These are phyloP conservation scores for Axea sp. DNA, from an alignment of 2,888 invertebrate species.

Conservation along the genomic window DNA sequence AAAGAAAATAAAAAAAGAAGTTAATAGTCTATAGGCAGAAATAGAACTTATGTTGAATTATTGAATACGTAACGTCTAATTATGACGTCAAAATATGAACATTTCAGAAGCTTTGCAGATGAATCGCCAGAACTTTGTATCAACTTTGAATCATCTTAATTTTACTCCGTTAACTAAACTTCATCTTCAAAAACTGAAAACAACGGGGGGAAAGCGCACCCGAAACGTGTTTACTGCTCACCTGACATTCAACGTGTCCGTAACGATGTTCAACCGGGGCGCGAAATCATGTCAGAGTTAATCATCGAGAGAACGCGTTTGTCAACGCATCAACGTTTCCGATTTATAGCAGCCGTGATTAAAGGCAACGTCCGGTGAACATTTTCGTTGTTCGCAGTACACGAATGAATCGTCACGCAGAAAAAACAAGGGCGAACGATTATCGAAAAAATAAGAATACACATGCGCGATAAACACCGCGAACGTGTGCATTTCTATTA, in stretches of 20 bases:
- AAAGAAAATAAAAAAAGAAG: too few species aligned
- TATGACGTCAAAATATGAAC: background rate
- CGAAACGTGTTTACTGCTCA: constrained; percentile 9
- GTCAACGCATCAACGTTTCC: background rate
- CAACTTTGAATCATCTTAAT: too few species aligned
- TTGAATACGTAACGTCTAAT: background rate
- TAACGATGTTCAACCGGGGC: background rate
- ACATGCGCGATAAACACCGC: constrained; percentile 30
- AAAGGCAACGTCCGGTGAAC: constrained; percentile 40
- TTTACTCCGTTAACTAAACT: too few species aligned
- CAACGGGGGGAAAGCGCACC: background rate
- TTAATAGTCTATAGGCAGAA: too few species aligned
- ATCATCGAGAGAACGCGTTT: background rate
- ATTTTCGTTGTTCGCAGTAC: constrained; percentile 35
- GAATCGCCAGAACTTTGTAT: too few species aligned
- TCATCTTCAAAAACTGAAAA: background rate
- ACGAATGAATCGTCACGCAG: constrained; percentile 31
- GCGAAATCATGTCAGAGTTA: background rate
- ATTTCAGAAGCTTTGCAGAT: too few species aligned
- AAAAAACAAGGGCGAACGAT: constrained; percentile 50
- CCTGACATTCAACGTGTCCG: constrained; percentile 40
- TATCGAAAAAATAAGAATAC: constrained; percentile 16
- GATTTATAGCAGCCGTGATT: constrained; percentile 10
- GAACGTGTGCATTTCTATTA: background rate
- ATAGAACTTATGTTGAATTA: background rate